phyloP scores from a whole-genome alignment of 2,888 invertebrate species.

The Keiferia lycopersicella region DNA sequence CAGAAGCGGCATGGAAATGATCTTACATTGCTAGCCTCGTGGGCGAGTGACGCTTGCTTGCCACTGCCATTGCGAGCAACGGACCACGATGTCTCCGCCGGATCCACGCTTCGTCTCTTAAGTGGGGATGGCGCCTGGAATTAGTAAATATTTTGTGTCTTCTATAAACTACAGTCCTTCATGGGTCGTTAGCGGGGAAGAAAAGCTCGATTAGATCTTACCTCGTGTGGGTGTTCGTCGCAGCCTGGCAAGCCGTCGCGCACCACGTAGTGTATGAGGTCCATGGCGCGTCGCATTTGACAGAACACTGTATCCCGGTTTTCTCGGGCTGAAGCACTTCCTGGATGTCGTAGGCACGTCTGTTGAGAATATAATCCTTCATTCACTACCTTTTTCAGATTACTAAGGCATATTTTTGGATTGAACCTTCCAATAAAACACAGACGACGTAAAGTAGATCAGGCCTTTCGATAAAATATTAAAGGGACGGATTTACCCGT shows the following conservation, averaged over 20 bases:
- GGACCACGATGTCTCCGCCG: constrained; percentile 17
- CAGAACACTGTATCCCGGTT: constrained; percentile 99
- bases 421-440: background rate
- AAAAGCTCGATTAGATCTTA: constrained; percentile 33
- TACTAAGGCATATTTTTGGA: background rate
- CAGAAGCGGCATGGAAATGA: constrained; percentile 8
- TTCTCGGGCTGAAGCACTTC: constrained; percentile 94
- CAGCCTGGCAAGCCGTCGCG: constrained; percentile 92
- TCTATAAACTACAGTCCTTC: constrained; percentile 13
- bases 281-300: constrained; percentile 98
- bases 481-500: background rate
- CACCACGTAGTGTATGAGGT: constrained; percentile 97
- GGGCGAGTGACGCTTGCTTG: constrained; percentile 10
- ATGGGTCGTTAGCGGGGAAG: background rate
- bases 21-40: constrained; percentile 18
- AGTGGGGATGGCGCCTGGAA: constrained; percentile 17
- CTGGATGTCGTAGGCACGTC: constrained; percentile 97
- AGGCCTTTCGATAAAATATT: constrained; percentile 3
- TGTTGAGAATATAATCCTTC: constrained; percentile 47
- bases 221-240: constrained; percentile 79
- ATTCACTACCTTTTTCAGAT: background rate
- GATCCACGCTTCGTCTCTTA: constrained; percentile 17
- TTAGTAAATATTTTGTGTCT: constrained; percentile 15
- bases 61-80: constrained; percentile 15
- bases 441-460: background rate